Evolutionary conservation across 1,140 invertebrate genomes (phyloP).

Genomic region (Leptinotarsa defecta): DNA sequence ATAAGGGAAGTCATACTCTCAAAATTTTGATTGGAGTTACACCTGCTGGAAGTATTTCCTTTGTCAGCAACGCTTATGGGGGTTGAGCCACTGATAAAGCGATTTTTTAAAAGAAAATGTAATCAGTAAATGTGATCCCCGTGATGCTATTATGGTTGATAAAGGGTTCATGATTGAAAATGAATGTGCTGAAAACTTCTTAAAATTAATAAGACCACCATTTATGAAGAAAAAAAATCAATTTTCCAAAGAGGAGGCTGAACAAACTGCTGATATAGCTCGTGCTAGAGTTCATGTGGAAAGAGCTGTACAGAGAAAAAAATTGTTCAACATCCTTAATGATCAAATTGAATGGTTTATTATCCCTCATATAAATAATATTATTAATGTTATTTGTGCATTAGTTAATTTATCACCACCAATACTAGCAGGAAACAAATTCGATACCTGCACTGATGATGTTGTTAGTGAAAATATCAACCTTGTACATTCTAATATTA

Average conservation of each 20-base stretch:
- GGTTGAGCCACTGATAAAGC: slow-evolving; percentile 44
- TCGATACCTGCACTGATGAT: not conserved
- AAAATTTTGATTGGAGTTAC: slow-evolving; percentile 49
- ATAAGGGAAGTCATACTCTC: slow-evolving; percentile 41
- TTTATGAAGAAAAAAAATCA: slow-evolving; percentile 29
- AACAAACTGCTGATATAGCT: slow-evolving; percentile 40
- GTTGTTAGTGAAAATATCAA: too few species aligned
- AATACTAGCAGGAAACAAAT: slow-evolving; percentile 24
- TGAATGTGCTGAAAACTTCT: slow-evolving; percentile 7
- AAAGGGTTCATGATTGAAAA: slow-evolving; percentile 37
- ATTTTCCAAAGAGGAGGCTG: slow-evolving; percentile 30
- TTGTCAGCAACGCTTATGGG: slow-evolving; percentile 43
- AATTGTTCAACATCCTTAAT: slow-evolving; percentile 25
- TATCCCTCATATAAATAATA: slow-evolving; percentile 35
- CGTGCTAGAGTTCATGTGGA: slow-evolving; percentile 24
- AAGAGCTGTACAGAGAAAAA: slow-evolving; percentile 27
- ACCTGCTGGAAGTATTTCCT: slow-evolving; percentile 47
- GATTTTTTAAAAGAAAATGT: slow-evolving; percentile 38
- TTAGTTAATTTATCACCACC: slow-evolving; percentile 26
- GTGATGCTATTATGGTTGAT: slow-evolving; percentile 49
- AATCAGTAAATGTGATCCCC: slow-evolving; percentile 37
- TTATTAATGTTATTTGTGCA: slow-evolving; percentile 38
- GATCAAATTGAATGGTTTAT: slow-evolving; percentile 21
- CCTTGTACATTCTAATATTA: too few species aligned
- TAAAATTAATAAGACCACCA: slow-evolving; percentile 31